Evolutionary conservation across 2,113 vertebrate genomes (phyloP), one percentile per base, ranked within the genome.

Genomic region (Pseudorasbora parva): DNA sequence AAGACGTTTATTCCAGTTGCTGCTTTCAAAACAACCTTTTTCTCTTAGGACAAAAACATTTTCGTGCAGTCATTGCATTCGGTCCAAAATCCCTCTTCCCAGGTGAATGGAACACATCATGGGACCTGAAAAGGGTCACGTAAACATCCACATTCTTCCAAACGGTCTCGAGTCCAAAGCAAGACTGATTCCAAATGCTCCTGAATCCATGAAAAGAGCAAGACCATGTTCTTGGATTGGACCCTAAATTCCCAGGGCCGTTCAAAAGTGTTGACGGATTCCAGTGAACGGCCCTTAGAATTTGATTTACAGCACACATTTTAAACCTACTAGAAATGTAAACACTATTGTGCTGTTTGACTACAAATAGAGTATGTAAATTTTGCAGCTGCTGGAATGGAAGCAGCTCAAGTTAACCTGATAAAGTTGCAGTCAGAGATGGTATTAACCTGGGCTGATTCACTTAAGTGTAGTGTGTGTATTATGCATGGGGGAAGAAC

Each of bases 401-500:
- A 77, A 41, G 9, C 37, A 23, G 11, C 54, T n/a, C 1, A 4
- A 43, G 23, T 78, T 45, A 78, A 78, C 56, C 76, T 60, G 69
- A 73, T 37, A n/a, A 23, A 69, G 27, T 74, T 59, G 19, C 33
- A 83, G 49, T 49, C 33, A 83, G 49, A 71, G 64, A 33, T 47
- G 59, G 59, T 21, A 59, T 64, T 41, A 76, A 60, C 37, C 71
- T 69, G 59, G 12, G 10, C 8, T 83, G 57, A 49, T 75, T 69
- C 51, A 59, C 33, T 82, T 56, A 60, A 82, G 60, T 41, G 59
- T 10, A 68, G 45, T 75, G 19, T 59, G 30, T 80, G 25, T 83
- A 66, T 83, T 75, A 76, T 80, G 17, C 57, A 69, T 51, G 60
- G 60, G 56, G 64, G 66, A 81, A 66, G 51, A 83, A 69, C 12